Percentiles rank a stretch among this genome's conserved stretches.
These are phyloP conservation scores for Cyrtodaria siliqua DNA, from an alignment of 2,888 invertebrate genomes.

Conservation along the genomic window DNA sequence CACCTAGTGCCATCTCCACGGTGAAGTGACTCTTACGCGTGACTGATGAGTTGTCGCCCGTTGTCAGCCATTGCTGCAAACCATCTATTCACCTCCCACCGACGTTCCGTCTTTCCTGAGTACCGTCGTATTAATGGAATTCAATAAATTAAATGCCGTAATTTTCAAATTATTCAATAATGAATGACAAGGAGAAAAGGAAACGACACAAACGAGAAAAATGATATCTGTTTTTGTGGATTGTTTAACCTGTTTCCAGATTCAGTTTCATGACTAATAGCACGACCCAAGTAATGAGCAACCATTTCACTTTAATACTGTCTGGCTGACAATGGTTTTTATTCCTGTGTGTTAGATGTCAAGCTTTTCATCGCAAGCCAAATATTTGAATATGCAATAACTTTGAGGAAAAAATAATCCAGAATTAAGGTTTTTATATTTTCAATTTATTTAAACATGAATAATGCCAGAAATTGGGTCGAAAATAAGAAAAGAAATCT, in stretches of 20 bases:
- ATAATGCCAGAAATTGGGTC: too few species aligned
- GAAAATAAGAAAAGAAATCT: too few species aligned
- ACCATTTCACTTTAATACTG: too few species aligned
- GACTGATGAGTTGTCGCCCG: constrained; percentile 37
- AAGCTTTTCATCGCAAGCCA: too few species aligned
- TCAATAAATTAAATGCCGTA: constrained; percentile 50
- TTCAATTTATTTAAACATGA: too few species aligned
- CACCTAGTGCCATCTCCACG: constrained; percentile 6
- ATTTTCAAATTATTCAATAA: constrained; percentile 57
- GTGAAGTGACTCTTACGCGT: constrained; percentile 10
- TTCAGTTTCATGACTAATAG: constrained; percentile 25
- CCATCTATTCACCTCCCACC: constrained; percentile 12
- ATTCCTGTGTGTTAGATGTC: too few species aligned
- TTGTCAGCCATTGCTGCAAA: constrained; percentile 21
- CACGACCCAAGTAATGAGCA: too few species aligned
- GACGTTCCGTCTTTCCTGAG: constrained; percentile 12
- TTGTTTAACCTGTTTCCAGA: constrained; percentile 43
- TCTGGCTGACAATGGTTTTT: too few species aligned
- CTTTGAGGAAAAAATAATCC: too few species aligned
- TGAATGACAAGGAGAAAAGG: constrained; percentile 26
- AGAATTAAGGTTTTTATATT: too few species aligned
- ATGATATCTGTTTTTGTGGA: constrained; percentile 33
- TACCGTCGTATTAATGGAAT: constrained; percentile 24
- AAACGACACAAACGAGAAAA: constrained; percentile 30
- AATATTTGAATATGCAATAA: too few species aligned